Evolutionary conservation across 37 sponge, comb jelly and placozoan genomes (phyloP).

Genomic region (Petrosia ficiformis): DNA sequence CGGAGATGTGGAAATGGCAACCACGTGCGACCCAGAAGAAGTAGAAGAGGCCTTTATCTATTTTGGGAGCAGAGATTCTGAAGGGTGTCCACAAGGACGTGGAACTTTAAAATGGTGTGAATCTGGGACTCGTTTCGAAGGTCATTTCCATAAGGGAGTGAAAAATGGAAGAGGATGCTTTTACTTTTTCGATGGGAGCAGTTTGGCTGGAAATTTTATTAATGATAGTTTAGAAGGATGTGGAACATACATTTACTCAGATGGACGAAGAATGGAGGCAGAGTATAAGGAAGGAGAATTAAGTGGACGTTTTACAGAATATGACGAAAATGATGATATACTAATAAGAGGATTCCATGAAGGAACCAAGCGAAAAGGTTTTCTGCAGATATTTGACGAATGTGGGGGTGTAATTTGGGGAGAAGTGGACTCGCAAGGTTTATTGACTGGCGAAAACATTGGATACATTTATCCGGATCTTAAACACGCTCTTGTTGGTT

Average conservation of each 20-base stretch:
- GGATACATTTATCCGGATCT: slow-evolving; percentile 69
- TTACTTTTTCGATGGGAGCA: slow-evolving; percentile 64
- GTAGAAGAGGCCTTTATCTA: slow-evolving; percentile 15
- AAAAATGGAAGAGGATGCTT: slow-evolving; percentile 55
- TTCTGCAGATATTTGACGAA: slow-evolving; percentile 43
- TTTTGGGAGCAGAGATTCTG: slow-evolving; percentile 8
- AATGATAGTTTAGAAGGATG: slow-evolving; percentile 42
- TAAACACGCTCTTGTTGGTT: slow-evolving; percentile 40
- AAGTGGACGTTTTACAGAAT: slow-evolving; percentile 50
- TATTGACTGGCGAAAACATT: slow-evolving; percentile 44
- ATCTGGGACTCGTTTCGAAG: slow-evolving; percentile 43
- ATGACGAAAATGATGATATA: slow-evolving; percentile 15
- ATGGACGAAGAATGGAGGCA: slow-evolving; percentile 55
- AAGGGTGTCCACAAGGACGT: slow-evolving; percentile 56
- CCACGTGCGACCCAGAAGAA: neutral
- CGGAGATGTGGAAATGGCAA: neutral
- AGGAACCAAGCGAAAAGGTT: slow-evolving; percentile 26
- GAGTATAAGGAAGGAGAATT: slow-evolving; percentile 44
- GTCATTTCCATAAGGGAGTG: slow-evolving; percentile 46
- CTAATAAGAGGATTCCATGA: slow-evolving; percentile 34
- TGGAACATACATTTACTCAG: slow-evolving; percentile 46
- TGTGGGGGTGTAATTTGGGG: slow-evolving; percentile 49
- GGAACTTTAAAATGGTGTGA: slow-evolving; percentile 47
- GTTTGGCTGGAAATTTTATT: slow-evolving; percentile 35
- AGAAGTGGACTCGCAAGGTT: slow-evolving; percentile 37